Base-by-base conservation (phyloP, 2,888 invertebrate genomes). In the Ligdia adustata region DNA sequence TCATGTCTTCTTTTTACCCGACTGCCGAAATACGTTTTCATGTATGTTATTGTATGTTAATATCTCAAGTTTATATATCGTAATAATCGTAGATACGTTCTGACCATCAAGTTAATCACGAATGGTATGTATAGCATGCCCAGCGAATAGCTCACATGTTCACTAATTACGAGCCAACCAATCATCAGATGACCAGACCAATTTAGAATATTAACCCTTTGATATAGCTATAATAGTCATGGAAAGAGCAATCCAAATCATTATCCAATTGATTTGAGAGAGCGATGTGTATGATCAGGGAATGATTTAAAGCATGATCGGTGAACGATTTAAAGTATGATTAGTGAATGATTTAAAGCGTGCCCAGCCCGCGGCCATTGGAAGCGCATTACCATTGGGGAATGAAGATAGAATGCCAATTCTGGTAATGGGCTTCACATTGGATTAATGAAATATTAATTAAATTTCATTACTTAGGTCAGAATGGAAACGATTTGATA, bases 341-440 rank as follows among this genome's bases (percentile, higher is more conserved):
- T 16, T 11, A 22, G 22, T 11, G 12, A 7, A 24, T 26, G 16
- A 27, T 37, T 37, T 28, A 37, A 37, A 37, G 6, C 22, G 5
- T 16, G 22, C 22, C 2, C 22, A 6, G 22, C 4, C n/a, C 16
- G 9, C 5, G 26, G 27, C 16, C 16, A 26, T 37, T 18, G 26
- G 27, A 37, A 27, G 18, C 27, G 16, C 37, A 37, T 37, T 37
- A 37, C 37, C 7, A 3, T 37, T 11, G 26, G 24, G 26, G 16
- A 37, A 37, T 27, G 26, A 37, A 37, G 37, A 37, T 37, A 15
- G 26, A 37, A 13, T 9, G 9, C 16, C 37, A 37, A 27, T 37
- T 26, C 12, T 16, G n/a, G 2, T 37, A 37, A 37, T 37, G 27
- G 27, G 1, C 2, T 7, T 9, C 11, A n/a, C 9, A 24, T 24